Percentiles rank a stretch among this genome's conserved stretches.
phyloP scores from a whole-genome alignment of 2,113 vertebrate genomes.

The Perca schrenkii region DNA sequence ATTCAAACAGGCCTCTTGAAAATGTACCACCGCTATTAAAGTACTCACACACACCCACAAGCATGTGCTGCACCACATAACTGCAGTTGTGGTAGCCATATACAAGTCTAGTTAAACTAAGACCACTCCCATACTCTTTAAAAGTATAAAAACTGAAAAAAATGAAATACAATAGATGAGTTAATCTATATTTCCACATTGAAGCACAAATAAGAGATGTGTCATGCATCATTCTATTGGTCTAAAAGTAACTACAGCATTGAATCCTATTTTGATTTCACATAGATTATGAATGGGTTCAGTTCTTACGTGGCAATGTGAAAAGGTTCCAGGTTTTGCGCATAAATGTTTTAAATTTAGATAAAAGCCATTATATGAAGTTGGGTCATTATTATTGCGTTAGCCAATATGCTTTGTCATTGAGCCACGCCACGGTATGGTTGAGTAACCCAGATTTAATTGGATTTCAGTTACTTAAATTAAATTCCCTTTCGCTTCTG shows the following conservation, averaged over 20 bases:
- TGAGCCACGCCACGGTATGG: constrained; percentile 29
- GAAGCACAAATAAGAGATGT: constrained; percentile 3
- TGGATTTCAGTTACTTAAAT: constrained; percentile 55
- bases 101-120: neutral
- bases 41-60: neutral
- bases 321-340: constrained; percentile 11
- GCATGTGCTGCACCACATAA: neutral
- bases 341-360: constrained; percentile 30
- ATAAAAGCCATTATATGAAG: constrained; percentile 10
- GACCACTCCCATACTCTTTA: neutral
- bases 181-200: neutral
- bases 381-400: constrained; percentile 20
- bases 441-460: constrained; percentile 53
- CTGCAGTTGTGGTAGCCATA: neutral
- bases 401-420: constrained; percentile 22
- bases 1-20: constrained; percentile 11
- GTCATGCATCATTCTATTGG: neutral
- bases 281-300: constrained; percentile 5
- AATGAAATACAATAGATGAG: neutral
- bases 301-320: constrained; percentile 2
- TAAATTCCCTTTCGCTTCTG: constrained; percentile 51
- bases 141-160: constrained; percentile 6
- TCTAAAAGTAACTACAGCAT: neutral
- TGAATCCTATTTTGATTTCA: neutral
- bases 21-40: neutral